Evolutionary conservation across 2,888 invertebrate species (phyloP), one percentile per base, ranked within the genome.

Genomic region (Agrotis exclamationis): DNA sequence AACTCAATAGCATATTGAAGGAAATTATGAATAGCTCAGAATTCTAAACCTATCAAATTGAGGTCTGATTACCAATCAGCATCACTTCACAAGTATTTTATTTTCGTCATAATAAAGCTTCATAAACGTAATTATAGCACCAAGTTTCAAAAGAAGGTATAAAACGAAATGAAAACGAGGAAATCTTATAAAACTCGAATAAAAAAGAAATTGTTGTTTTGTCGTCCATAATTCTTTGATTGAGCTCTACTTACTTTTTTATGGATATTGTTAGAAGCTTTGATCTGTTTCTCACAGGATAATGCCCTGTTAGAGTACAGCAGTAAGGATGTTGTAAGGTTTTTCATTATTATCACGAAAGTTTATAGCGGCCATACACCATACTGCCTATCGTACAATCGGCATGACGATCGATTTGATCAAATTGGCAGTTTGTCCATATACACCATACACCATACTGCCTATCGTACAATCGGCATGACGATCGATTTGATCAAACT

Each of bases 221-320:
- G 74, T 74, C 70, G 66, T 70, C 63, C 51, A 20, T 78, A 76
- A 76, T 75, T 74, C 81, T 80, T 81, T 85, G 75, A 77, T 77
- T 74, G 64, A 73, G 68, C 68, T n/a, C n/a, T 72, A 70, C 70
- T 76, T 70, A 72, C 47, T 76, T 74, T 78, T 76, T 80, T 77
- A 56, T 70, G 71, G 47, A 70, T 62, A 70, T 71, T 74, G 66
- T 65, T 68, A 16, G 28, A 24, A 33, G 64, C 76, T 84, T 83
- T 85, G 74, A 84, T 70, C 63, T 53, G 20, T 54, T 67, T 74
- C 74, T 63, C 18, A 56, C 50, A 48, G 64, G 56, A 66, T 58
- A 72, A 71, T 65, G 68, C 59, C 68, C 65, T 72, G 59, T 74
- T 72, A 60, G 20, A 45, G 56, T 59, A 58, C 18, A 65, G 33